Evolutionary conservation across 2,888 invertebrate species (phyloP), one percentile per base, ranked within the genome.

Genomic region (Petrolisthes cinctipes): DNA sequence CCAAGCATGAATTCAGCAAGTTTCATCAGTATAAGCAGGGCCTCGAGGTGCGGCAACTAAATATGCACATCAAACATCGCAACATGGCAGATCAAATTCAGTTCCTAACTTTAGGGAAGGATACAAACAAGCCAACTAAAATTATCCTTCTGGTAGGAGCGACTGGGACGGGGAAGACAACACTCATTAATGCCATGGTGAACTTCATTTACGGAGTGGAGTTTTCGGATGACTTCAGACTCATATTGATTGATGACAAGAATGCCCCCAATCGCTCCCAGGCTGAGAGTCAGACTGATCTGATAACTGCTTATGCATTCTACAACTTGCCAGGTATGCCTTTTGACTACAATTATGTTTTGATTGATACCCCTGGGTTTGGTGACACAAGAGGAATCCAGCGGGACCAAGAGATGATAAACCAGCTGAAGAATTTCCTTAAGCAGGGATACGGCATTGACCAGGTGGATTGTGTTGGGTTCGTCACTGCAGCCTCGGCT

Each of bases 171-270:
- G 90, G 90, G 14, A 90, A 90, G 66, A 86, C 90, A 5, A 90
- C 90, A 68, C 82, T 90, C 9, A 90, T 90, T n/a, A 90, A 90
- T 80, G 89, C 85, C 37, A 90, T 90, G 90, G 89, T 83, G 9
- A 90, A 90, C 78, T 90, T 61, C 71, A 82, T 90, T n/a, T 90
- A 73, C 61, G 75, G 86, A 17, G 82, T 90, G 17, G 85, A 86
- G 1, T 86, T 79, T 20, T 3, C 20, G 23, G 90, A 90, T 81
- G 51, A 83, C 53, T 90, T 86, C 81, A 85, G 90, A 80, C 80
- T 90, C 1, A 51, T 82, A 11, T 56, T 90, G 37, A 88, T 90
- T 82, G 82, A 83, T 61, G 80, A n/a, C n/a, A n/a, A n/a, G n/a
- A n/a, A n/a, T n/a, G n/a, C n/a, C n/a, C n/a, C n/a, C n/a, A n/a